Evolutionary conservation across 2,797 vertebrate genomes (phyloP), one percentile per base, ranked within the genome.

Genomic region (Peromyscus attwateri): DNA sequence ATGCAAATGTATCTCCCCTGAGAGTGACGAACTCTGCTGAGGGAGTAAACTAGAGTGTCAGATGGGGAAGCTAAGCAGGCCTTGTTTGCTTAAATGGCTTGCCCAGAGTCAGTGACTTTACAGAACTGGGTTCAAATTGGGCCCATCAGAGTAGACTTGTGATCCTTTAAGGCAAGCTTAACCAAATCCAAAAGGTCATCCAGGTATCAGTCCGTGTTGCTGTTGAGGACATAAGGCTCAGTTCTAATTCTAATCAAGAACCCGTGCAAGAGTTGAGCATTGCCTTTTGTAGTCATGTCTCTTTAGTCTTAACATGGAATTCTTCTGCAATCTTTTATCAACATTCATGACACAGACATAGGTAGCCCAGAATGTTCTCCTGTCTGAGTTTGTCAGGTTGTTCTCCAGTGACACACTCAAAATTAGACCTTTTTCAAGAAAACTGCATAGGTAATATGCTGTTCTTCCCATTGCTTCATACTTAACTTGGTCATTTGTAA

Each of bases 401-500:
- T n/a, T 31, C 46, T 92, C 85, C 25, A 5, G 66, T 73, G 17
- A 21, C 37, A 10, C 7, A 1, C 21, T 87, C 21, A 52, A n/a
- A 92, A 62, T 75, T 66, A 55, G 60, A 23, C 40, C 34, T 85
- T 70, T 87, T 25, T 49, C 94, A 90, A 62, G 70, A 92, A 89
- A 14, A 21, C 12, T 49, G 11, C 29, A 4, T 55, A 49, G 70
- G 70, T 77, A 62, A 14, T n/a, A 11, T 1, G 17, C 11, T 10
- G 0, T 40, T 27, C 60, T 89, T 84, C n/a, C 60, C 5, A 16
- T 57, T 71, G 23, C 29, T 80, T 80, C 37, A 3, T 80, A 40
- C n/a, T 76, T 60, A 46, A 4, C 83, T 68, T 87, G 66, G 43
- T 62, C 80, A 62, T 85, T 96, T 92, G 62, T 94, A 83, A 64